phyloP scores from a whole-genome alignment of 1,140 invertebrate genomes.

The Ooceraea biroi region DNA sequence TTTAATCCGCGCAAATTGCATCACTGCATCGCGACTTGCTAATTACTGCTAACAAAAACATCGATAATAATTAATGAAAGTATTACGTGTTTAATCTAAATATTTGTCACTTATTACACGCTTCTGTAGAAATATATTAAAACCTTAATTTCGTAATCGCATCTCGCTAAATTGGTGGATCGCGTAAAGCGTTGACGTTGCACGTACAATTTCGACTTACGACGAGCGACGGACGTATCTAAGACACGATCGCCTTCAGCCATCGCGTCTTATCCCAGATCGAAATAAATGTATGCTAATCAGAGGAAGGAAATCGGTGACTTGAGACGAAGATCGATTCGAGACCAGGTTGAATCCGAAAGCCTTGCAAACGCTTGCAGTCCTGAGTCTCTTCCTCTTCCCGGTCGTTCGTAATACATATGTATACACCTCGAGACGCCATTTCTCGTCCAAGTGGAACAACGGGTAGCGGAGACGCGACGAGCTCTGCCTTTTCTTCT shows the following conservation, averaged over 20 bases:
- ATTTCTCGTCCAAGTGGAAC: constrained; percentile 52
- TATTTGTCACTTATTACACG: constrained; percentile 1
- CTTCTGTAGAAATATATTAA: too few relatives aligned
- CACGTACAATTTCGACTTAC: too few relatives aligned
- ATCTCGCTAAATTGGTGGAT: not conserved
- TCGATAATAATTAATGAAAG: not conserved
- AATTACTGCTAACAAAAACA: constrained; percentile 4
- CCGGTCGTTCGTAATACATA: constrained; percentile 45
- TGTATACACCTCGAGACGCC: constrained; percentile 41
- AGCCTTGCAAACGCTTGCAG: not conserved
- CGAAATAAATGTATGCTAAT: constrained; percentile 48
- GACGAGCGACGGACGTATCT: not conserved
- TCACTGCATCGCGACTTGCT: not conserved
- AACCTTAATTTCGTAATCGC: too few relatives aligned
- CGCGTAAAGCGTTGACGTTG: too few relatives aligned
- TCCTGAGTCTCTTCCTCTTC: constrained; percentile 41
- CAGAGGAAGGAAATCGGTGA: not conserved
- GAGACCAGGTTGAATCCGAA: constrained; percentile 20
- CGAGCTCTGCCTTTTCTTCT: constrained; percentile 46
- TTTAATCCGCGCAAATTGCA: constrained; percentile 1
- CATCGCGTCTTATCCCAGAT: not conserved
- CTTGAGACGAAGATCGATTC: constrained; percentile 28
- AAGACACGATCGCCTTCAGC: constrained; percentile 6
- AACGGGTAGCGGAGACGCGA: constrained; percentile 20
- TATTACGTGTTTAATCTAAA: not conserved